These are phyloP conservation scores for Danionella cerebrum DNA, from an alignment of 2,113 vertebrate genomes.

Conservation along the genomic window DNA sequence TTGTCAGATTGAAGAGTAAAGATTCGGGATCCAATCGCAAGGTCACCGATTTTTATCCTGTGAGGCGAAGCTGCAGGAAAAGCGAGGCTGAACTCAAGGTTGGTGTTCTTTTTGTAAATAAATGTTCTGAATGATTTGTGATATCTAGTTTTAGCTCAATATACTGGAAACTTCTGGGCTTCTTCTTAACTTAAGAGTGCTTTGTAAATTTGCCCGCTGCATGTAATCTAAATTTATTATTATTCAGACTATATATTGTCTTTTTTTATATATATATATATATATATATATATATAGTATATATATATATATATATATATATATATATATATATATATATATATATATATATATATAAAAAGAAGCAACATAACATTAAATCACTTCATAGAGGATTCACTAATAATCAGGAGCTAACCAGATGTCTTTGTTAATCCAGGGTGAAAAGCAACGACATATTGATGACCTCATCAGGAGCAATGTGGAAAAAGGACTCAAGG, in stretches of 20 bases:
- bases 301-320: too few species aligned
- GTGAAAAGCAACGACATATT: conserved; percentile 77
- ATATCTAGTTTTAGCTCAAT: neutral
- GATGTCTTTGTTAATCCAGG: conserved; percentile 57
- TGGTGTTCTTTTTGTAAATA: conserved; percentile 13
- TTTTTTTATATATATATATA: too few species aligned
- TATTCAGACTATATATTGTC: too few species aligned
- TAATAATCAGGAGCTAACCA: neutral
- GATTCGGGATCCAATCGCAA: conserved; percentile 70
- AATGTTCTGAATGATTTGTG: too few species aligned
- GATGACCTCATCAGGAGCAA: conserved; percentile 80
- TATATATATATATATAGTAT: too few species aligned
- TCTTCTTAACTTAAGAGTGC: too few species aligned
- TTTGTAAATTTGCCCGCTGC: too few species aligned
- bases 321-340: too few species aligned
- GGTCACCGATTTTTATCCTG: conserved; percentile 89
- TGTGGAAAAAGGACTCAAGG: conserved; percentile 88
- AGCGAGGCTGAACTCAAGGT: conserved; percentile 87
- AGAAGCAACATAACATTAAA: too few species aligned
- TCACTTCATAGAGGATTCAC: neutral
- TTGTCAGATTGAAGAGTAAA: neutral
- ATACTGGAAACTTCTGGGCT: too few species aligned
- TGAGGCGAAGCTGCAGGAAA: conserved; percentile 87
- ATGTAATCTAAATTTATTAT: too few species aligned
- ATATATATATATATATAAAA: too few species aligned